Evolutionary conservation across 37 sponge, comb jelly and placozoan species (phyloP), one percentile per base, ranked within the genome.

Genomic region (Beroe ovata): DNA sequence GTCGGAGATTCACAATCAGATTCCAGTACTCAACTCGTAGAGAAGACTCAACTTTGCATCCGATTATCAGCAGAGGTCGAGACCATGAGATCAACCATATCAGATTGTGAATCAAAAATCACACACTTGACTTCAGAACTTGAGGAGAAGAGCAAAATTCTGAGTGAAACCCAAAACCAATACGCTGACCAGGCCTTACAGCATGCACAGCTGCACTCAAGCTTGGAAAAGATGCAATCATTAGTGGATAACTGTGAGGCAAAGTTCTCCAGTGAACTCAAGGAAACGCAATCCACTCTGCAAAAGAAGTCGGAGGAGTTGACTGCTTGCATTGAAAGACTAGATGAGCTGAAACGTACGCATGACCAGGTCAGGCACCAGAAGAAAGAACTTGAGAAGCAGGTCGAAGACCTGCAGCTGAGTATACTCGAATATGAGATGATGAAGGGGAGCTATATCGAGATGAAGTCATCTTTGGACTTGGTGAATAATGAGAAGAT

Each of bases 391-490:
- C 69, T 66, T 6, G 69, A 66, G 16, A 18, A 30, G 2, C 69
- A 66, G 16, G 36, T 66, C 4, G 69, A 66, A 66, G 69, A 66
- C 29, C 35, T 66, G 3, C 69, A 66, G 69, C 29, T 34, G 34
- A 66, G 16, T 33, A 66, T 66, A 34, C 36, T 66, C 2, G 69
- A 66, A 30, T 66, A 66, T 16, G 69, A 66, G 35, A 66, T 66
- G 69, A 66, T 66, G 69, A 66, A 66, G 34, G 34, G 36, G 1
- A 66, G 69, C 34, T 66, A 66, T 37, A 66, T 66, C 35, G 36
- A 66, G 36, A 34, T 66, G 36, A 66, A 66, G 36, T 66, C 69
- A 3, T 25, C 25, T 1, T 66, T 66, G 18, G 69, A 66, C 33
- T 66, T 30, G 3, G 2, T 66, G 35, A 25, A 30, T 29, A 2